Percentiles rank a stretch among this genome's conserved stretches.
Conservation (phyloP, 2,113 vertebrate genomes). For the Neodontobutis hainanensis region DNA sequence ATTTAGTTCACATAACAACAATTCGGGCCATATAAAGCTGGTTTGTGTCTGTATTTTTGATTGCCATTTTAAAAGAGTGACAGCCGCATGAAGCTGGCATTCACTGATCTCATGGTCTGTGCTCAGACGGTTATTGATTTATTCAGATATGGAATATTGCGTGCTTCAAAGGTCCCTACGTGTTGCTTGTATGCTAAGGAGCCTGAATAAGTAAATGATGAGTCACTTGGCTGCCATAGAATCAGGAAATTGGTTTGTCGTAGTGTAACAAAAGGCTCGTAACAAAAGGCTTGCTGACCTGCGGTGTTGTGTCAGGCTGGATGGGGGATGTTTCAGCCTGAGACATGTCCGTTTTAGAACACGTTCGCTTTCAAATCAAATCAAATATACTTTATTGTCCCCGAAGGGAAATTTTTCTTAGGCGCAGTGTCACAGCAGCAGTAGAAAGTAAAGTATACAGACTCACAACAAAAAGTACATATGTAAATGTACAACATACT, state of each 20-base stretch:
- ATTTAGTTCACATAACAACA: conserved; percentile 70
- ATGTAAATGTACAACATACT: too few relatives aligned
- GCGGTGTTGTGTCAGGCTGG: too few relatives aligned
- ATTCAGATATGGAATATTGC: conserved; percentile 64
- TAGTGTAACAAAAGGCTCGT: conserved; percentile 63
- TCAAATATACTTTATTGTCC: too few relatives aligned
- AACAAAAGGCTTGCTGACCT: too few relatives aligned
- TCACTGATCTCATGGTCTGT: conserved; percentile 21
- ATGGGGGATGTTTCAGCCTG: too few relatives aligned
- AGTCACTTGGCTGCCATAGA: conserved; percentile 63
- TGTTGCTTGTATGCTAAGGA: conserved; percentile 55
- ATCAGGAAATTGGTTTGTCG: conserved; percentile 74
- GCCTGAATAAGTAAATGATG: conserved; percentile 58
- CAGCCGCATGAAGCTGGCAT: conserved; percentile 31
- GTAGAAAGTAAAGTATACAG: too few relatives aligned
- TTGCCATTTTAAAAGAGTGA: conserved; percentile 37
- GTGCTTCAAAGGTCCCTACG: conserved; percentile 37
- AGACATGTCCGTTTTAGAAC: too few relatives aligned
- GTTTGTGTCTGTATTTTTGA: conserved; percentile 51
- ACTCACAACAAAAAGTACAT: too few relatives aligned
- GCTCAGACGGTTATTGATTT: conserved; percentile 58
- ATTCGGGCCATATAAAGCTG: conserved; percentile 43
- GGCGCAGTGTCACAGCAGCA: too few relatives aligned
- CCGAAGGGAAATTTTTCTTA: too few relatives aligned
- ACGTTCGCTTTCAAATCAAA: too few relatives aligned